A percentile compares a stretch with the other conserved stretches of the same genome.
These are phyloP conservation scores for Torymus texanus DNA, from an alignment of 2,888 invertebrate species.

Conservation along the genomic window DNA sequence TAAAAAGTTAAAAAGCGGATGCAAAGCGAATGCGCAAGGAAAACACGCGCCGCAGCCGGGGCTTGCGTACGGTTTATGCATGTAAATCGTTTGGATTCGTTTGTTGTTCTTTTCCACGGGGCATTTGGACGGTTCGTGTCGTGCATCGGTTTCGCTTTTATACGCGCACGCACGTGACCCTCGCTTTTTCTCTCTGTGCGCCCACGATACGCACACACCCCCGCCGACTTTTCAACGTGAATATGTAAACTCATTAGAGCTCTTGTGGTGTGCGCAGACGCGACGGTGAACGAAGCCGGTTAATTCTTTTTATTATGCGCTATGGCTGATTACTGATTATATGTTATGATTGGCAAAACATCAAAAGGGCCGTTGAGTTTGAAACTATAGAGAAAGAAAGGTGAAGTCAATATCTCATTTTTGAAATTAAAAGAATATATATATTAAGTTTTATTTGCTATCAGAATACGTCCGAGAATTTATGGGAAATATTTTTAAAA, in stretches of 20 bases:
- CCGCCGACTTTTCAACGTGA: not conserved
- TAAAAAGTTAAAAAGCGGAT: slow-evolving; percentile 40
- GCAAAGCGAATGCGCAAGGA: slow-evolving; percentile 47
- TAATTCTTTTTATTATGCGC: slow-evolving; percentile 1
- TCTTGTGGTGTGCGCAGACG: not conserved
- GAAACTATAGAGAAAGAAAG: no score
- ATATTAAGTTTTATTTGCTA: not conserved
- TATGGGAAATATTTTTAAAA: slow-evolving; percentile 4
- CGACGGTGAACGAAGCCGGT: not conserved
- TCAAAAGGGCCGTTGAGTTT: no score
- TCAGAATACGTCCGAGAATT: not conserved
- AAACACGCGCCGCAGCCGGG: slow-evolving; percentile 5
- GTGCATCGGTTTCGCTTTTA: slow-evolving; percentile 53
- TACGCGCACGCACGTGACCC: slow-evolving; percentile 16
- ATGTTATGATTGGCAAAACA: no score
- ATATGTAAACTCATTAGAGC: slow-evolving; percentile 34
- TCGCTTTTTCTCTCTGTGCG: not conserved
- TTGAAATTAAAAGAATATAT: no score
- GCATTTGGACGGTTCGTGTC: slow-evolving; percentile 61
- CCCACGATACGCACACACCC: not conserved
- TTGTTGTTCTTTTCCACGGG: slow-evolving; percentile 65
- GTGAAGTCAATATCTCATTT: no score
- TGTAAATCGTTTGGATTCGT: slow-evolving; percentile 68
- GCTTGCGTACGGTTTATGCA: slow-evolving; percentile 62
- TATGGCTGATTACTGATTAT: not conserved